Percentiles rank a stretch among this genome's conserved stretches.
These are phyloP conservation scores for Mandrillus leucophaeus DNA, from an alignment of 2,113 vertebrate genomes.

Conservation along the genomic window DNA sequence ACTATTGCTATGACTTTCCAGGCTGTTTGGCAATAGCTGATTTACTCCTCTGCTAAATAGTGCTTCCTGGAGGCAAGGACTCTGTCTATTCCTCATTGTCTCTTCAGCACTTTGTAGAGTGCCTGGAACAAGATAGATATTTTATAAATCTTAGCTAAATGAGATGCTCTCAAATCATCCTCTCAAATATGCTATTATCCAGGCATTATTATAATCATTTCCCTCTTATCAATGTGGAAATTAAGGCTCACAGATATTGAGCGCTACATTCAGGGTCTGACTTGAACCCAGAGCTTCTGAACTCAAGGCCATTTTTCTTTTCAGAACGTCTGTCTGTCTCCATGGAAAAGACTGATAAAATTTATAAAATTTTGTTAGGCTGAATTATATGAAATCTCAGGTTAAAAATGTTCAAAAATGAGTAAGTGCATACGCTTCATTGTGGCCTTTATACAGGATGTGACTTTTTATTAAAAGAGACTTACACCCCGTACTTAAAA, in stretches of 20 bases:
- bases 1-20: not conserved
- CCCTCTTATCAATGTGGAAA: not conserved
- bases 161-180: not conserved
- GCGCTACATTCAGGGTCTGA: not conserved
- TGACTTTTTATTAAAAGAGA: not conserved
- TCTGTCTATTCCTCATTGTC: not conserved
- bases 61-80: not conserved
- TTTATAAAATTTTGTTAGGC: not conserved
- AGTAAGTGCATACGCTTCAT: not conserved
- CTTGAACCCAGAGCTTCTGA: not conserved
- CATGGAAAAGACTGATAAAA: not conserved
- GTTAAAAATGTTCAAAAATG: slow-evolving; percentile 7
- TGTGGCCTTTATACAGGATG: not conserved
- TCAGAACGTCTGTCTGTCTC: not conserved
- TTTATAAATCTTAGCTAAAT: not conserved
- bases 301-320: not conserved
- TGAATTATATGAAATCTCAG: not conserved
- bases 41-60: not conserved
- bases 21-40: not conserved
- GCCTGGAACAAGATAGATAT: not conserved
- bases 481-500: not conserved
- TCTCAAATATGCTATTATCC: not conserved
- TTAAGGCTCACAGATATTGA: not conserved
- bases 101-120: not conserved
- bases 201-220: not conserved